Percentiles rank a stretch among this genome's conserved stretches.
Evolutionary conservation across 64 coral and sea anemone genomes (phyloP).

Genomic region (Dendronephthya gigantea): DNA sequence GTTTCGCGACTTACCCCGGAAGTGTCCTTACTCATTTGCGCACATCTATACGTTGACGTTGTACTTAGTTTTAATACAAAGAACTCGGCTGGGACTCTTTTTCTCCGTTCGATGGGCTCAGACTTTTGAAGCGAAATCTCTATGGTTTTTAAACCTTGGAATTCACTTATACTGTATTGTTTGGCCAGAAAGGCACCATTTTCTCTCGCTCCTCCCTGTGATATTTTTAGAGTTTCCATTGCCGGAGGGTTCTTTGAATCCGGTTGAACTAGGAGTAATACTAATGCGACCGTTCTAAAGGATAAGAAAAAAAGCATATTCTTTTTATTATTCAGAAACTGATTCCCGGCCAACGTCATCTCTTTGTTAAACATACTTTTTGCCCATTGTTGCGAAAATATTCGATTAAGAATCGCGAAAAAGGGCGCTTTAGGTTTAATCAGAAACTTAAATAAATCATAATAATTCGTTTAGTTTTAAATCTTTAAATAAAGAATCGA

Average conservation of each 20-base stretch:
- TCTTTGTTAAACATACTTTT: too few species aligned
- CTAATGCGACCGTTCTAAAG: background rate
- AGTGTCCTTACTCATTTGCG: background rate
- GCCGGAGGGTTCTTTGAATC: background rate
- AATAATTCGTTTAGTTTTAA: too few species aligned
- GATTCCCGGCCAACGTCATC: too few species aligned
- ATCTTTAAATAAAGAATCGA: too few species aligned
- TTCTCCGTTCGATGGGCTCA: background rate
- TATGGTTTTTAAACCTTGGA: background rate
- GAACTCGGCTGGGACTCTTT: background rate
- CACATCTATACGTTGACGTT: background rate
- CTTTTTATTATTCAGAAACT: too few species aligned
- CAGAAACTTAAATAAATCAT: too few species aligned
- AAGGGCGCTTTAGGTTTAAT: too few species aligned
- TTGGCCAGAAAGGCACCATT: background rate
- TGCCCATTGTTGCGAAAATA: too few species aligned
- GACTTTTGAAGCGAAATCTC: background rate
- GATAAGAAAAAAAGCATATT: background rate
- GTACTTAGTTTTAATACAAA: background rate
- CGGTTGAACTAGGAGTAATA: background rate
- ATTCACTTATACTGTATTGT: background rate
- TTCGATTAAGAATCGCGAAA: too few species aligned
- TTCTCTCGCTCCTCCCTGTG: background rate
- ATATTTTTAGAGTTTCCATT: background rate
- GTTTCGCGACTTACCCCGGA: background rate